Percentiles rank a stretch among this genome's conserved stretches.
Evolutionary conservation across 2,888 invertebrate genomes (phyloP).

Genomic region (Ecliptopera silaceata): DNA sequence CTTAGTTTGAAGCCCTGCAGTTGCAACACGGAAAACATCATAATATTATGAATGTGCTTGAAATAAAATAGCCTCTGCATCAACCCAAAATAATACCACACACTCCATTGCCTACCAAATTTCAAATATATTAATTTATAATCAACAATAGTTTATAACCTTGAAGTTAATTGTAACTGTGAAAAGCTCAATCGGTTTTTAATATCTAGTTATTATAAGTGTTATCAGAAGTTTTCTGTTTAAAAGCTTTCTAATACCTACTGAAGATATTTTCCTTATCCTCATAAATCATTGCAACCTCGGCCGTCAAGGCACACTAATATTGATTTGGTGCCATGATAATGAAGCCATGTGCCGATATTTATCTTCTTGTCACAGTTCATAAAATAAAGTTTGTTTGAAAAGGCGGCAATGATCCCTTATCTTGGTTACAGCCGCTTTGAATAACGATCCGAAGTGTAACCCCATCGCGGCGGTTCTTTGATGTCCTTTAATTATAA

Average conservation of each 20-base stretch:
- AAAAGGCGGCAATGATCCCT: slow-evolving; percentile 73
- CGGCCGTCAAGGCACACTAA: slow-evolving; percentile 2
- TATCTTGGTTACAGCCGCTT: slow-evolving; percentile 75
- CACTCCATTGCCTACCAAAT: no score
- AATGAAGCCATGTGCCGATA: slow-evolving; percentile 40
- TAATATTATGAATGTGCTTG: no score
- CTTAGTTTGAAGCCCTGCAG: background rate
- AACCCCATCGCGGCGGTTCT: slow-evolving; percentile 75
- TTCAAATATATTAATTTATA: no score
- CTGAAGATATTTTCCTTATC: background rate
- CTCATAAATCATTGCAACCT: slow-evolving; percentile 5
- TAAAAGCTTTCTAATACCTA: no score
- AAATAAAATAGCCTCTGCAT: background rate
- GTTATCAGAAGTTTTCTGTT: no score
- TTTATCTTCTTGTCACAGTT: slow-evolving; percentile 63
- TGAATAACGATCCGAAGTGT: slow-evolving; percentile 79
- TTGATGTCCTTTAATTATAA: slow-evolving; percentile 82
- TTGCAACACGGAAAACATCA: no score
- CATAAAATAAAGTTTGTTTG: slow-evolving; percentile 72
- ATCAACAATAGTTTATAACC: no score
- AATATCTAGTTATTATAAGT: no score
- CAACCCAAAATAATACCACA: no score
- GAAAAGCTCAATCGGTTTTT: no score
- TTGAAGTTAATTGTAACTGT: no score
- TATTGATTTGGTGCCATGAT: slow-evolving; percentile 17